These are phyloP conservation scores for Erpornis zantholeuca DNA, from an alignment of 2,113 vertebrate genomes.

Conservation along the genomic window DNA sequence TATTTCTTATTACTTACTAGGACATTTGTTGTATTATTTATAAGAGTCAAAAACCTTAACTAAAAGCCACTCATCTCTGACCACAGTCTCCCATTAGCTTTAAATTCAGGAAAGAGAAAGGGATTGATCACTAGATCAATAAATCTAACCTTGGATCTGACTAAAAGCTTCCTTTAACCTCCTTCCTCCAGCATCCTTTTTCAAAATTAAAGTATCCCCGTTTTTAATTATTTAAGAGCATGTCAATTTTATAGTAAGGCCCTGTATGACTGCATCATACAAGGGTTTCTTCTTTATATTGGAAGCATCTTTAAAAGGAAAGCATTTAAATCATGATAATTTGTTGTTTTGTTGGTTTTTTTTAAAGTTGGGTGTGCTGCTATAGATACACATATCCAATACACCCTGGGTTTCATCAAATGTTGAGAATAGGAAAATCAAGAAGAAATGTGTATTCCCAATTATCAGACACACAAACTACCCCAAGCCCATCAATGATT, in stretches of 20 bases:
- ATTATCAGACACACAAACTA: neutral
- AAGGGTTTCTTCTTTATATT: constrained; percentile 16
- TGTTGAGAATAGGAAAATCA: neutral
- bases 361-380: neutral
- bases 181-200: constrained; percentile 75
- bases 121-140: constrained; percentile 84
- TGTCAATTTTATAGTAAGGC: constrained; percentile 56
- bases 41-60: constrained; percentile 71
- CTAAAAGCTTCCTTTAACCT: constrained; percentile 81
- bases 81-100: constrained; percentile 73
- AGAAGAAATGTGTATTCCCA: neutral
- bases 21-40: constrained; percentile 72
- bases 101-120: constrained; percentile 76
- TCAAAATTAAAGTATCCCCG: constrained; percentile 71
- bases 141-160: constrained; percentile 76
- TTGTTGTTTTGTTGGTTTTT: neutral
- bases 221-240: constrained; percentile 76
- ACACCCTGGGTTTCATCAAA: neutral
- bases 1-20: constrained; percentile 70
- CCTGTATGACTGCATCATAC: constrained; percentile 33
- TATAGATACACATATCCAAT: neutral
- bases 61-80: constrained; percentile 73
- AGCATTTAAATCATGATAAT: neutral
- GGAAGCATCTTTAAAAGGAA: constrained; percentile 19
- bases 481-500: neutral